Evolutionary conservation across 2,797 vertebrate species (phyloP).

Genomic region (Sorex maritimensis): DNA sequence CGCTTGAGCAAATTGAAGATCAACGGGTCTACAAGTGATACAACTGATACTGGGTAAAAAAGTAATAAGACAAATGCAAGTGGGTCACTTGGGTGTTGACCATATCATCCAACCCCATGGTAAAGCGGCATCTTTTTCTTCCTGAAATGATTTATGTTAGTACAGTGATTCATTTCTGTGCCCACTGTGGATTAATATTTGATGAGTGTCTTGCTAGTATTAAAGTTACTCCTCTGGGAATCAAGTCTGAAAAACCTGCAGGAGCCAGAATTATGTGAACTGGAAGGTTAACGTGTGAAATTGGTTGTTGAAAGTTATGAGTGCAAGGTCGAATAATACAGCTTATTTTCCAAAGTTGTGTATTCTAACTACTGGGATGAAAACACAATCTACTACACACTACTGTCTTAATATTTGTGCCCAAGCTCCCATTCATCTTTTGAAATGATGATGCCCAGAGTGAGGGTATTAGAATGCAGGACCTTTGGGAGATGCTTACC

Average conservation of each 20-base stretch:
- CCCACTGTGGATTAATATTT: background rate
- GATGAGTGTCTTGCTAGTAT: background rate
- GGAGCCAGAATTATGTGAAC: background rate
- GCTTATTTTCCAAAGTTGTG: background rate
- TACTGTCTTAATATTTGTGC: background rate
- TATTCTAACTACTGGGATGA: background rate
- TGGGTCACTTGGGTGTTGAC: background rate
- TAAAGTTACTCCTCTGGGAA: background rate
- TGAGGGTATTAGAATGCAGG: too few relatives aligned
- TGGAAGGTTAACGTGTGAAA: conserved; percentile 1
- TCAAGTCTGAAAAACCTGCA: background rate
- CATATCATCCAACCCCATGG: background rate
- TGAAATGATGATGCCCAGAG: background rate
- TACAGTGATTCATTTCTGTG: background rate
- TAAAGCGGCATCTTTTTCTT: background rate
- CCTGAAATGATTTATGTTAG: background rate
- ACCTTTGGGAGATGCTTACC: too few relatives aligned
- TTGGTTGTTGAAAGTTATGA: background rate
- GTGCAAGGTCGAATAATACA: background rate
- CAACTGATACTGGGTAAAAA: background rate
- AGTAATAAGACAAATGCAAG: background rate
- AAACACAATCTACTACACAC: background rate
- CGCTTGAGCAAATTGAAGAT: too few relatives aligned
- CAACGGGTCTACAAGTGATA: too few relatives aligned
- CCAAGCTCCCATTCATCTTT: background rate